Base-by-base conservation (phyloP, 1,140 invertebrate genomes). In the Drosophila virilis region DNA sequence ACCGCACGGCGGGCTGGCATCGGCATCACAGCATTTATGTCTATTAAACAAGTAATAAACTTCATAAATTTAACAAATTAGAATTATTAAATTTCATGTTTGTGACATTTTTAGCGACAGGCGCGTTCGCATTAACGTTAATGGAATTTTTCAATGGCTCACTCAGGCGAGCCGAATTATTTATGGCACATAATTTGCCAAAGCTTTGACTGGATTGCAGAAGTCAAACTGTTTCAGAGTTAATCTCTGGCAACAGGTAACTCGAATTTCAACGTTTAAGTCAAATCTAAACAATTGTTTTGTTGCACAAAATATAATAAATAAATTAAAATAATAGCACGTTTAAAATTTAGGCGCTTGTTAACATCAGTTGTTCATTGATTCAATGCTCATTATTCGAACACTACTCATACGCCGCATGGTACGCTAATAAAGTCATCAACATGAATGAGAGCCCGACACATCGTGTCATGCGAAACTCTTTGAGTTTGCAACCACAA, bases 21-120 rank as follows among this genome's bases (percentile, higher is more conserved):
- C 38, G 45, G 51, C 58, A 52, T 33, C 59, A 9, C 48, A 57
- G 62, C 80, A 58, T 59, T 85, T 80, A 70, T 80, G 81, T 77
- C 69, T 74, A 77, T 85, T 85, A 80, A 81, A 76, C 45, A 69
- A 75, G 81, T 77, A 78, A 85, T 85, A 85, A 85, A 85, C 66
- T 85, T 85, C 62, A 86, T 85, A 81, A 85, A 86, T 75, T 85
- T 66, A 54, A 60, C 65, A 81, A 85, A 85, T 85, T 85, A 78
- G 82, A 85, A 80, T 85, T 79, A 85, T 85, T 85, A 85, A 80
- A 85, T 85, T 85, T 85, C 66, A 74, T 86, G 81, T 75, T 62
- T 71, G 35, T 69, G 73, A 67, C 66, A 76, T 83, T 85, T 76
- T 51, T 42, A 55, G 38, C 50, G 69, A 35, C 33, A 50, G 37